Conservation (phyloP, 2,888 invertebrate genomes). For the Ochropleura plecta region DNA sequence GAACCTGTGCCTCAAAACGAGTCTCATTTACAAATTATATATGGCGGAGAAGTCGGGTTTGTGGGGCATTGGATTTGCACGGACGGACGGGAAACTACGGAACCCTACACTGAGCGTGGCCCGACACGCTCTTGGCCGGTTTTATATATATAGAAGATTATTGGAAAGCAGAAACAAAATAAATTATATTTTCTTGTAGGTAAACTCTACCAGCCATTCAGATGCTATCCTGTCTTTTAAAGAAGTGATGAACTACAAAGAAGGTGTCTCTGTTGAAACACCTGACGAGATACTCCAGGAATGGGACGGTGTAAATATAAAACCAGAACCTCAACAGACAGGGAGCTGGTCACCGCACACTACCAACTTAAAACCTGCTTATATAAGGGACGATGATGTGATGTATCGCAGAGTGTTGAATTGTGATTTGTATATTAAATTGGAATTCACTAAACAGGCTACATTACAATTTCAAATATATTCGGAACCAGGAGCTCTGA, state of each 20-base stretch:
- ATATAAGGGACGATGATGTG: background rate
- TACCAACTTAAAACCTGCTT: background rate
- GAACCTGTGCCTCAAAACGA: too few relatives aligned
- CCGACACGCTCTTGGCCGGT: too few relatives aligned
- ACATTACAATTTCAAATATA: background rate
- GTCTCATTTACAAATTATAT: too few relatives aligned
- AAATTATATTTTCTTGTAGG: background rate
- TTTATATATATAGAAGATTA: too few relatives aligned
- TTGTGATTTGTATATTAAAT: constrained; percentile 12
- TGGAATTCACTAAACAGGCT: background rate
- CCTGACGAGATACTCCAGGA: background rate
- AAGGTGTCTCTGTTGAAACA: background rate
- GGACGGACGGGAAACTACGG: too few relatives aligned
- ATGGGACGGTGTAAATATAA: background rate
- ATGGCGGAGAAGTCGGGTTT: too few relatives aligned
- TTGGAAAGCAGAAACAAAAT: too few relatives aligned
- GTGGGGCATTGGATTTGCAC: too few relatives aligned
- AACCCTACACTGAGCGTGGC: too few relatives aligned
- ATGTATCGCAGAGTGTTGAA: background rate
- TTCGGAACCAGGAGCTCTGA: background rate
- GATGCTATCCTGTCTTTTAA: background rate
- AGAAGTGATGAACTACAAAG: constrained; percentile 1
- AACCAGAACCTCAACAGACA: background rate
- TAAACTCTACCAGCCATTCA: background rate
- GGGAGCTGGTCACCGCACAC: background rate